Evolutionary conservation across 2,113 vertebrate species (phyloP), one percentile per base, ranked within the genome.

Genomic region (Atlantisia rogersi): DNA sequence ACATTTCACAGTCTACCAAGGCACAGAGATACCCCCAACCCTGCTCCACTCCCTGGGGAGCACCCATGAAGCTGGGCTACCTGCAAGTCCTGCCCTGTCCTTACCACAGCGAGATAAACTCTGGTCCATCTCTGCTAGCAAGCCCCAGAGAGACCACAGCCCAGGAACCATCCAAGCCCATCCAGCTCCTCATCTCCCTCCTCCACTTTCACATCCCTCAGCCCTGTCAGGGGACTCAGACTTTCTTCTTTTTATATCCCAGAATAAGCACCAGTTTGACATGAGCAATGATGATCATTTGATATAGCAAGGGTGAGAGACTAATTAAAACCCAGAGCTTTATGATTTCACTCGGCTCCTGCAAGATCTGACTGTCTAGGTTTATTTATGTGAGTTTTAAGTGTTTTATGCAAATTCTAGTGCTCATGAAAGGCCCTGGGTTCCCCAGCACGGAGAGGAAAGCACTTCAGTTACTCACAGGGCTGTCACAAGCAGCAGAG

Each of bases 251-350:
- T 53, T 69, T 62, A 46, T 42, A 82, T 32, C 67, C 75, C 50
- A 80, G 53, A 68, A 86, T 29, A 85, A 82, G 67, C 63, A 31
- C 26, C 0, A 1, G 39, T 80, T 76, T 95, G 94, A 88, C 91
- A 74, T n/a, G 59, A 96, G 88, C 93, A 86, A 77, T 80, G 82
- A 90, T 77, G 91, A 79, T 73, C 4, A 0, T 77, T 90, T 90
- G 88, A 86, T 92, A 86, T 3, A 92, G 86, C 82, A 88, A 86
- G 76, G 82, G 76, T 86, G 68, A 88, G 59, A 92, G 80, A 86
- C 91, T 86, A 90, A 94, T 94, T 95, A 90, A 96, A 95, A 77
- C 63, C 15, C 67, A 56, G 71, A 79, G 76, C 77, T 86, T 91
- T 83, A 69, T 83, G 73, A 83, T 88, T 95, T 91, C 86, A 31